Evolutionary conservation across 1,140 invertebrate genomes (phyloP).

Genomic region (Ceratoteleas bidentatus): DNA sequence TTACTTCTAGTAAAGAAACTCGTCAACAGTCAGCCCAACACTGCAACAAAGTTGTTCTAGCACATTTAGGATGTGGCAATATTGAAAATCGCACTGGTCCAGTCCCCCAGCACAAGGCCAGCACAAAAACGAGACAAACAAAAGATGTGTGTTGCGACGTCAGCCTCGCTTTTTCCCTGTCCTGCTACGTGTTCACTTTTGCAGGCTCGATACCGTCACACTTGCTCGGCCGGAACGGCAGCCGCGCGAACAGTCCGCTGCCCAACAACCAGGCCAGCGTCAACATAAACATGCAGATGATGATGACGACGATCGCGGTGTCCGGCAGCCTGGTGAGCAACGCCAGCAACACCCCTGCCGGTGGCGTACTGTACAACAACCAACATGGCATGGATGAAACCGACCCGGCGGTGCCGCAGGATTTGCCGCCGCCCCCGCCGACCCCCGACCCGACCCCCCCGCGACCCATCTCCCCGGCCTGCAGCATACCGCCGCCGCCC

Average conservation of each 20-base stretch:
- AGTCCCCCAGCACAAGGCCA: not conserved
- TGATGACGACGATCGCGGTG: conserved; percentile 74
- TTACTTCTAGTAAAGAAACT: too few species aligned
- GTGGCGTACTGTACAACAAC: conserved; percentile 65
- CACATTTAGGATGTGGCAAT: too few species aligned
- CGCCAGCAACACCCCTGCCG: conserved; percentile 81
- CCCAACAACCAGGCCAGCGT: conserved; percentile 80
- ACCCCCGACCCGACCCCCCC: conserved; percentile 83
- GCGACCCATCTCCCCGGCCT: conserved; percentile 81
- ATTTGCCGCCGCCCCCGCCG: conserved; percentile 81
- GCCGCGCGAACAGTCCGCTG: conserved; percentile 79
- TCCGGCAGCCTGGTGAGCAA: conserved; percentile 70
- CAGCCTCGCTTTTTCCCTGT: not conserved
- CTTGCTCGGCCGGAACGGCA: conserved; percentile 77
- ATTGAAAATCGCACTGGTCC: too few species aligned
- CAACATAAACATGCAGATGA: conserved; percentile 79
- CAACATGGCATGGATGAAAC: conserved; percentile 76
- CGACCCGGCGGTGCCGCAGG: conserved; percentile 75
- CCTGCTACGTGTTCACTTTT: conserved; percentile 40
- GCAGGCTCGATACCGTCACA: conserved; percentile 81
- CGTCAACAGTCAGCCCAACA: too few species aligned
- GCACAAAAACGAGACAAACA: conserved; percentile 35
- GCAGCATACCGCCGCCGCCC: conserved; percentile 82
- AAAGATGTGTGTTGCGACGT: conserved; percentile 36
- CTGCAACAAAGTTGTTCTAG: too few species aligned